Evolutionary conservation across 2,113 vertebrate species (phyloP), one percentile per base, ranked within the genome.

Genomic region (Noturus placidus): DNA sequence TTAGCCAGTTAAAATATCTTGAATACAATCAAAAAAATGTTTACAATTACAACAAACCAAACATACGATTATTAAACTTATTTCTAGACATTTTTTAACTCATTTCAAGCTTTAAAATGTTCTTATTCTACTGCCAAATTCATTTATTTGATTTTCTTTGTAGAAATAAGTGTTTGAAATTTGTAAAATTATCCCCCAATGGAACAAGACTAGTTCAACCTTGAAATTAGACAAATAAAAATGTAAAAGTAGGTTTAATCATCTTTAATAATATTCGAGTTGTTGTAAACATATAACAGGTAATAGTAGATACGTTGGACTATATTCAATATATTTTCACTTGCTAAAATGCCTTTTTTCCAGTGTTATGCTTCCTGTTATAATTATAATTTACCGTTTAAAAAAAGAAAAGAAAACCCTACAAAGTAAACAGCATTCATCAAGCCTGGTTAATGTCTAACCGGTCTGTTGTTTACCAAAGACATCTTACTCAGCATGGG

Each of bases 401-500:
- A 67, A 30, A 30, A 63, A 38, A 82, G 30, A 30, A 67, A 65
- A 63, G 14, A 63, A 59, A 83, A 50, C 77, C 50, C 59, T n/a
- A n/a, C 54, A 88, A 30, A 46, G 57, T 7, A 56, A 72, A 56
- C 63, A 14, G 33, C 69, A 20, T 54, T 84, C 42, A 27, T 67
- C 61, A 76, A 82, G 65, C 69, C 20, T 13, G 20, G 8, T 27
- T 76, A 88, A 46, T 38, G 35, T 89, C 61, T 14, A 27, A 70
- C 74, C 77, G 76, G 42, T 17, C 65, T 27, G 11, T 35, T 74
- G 82, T 50, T 80, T 57, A 89, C 65, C 56, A 22, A 76, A 89
- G 86, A 74, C 76, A 25, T 88, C 85, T 87, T 54, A 88, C 77
- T 87, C 82, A 86, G 84, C 74, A 57, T 70, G 61, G 52, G 61